Evolutionary conservation across 2,113 vertebrate species (phyloP), one percentile per base, ranked within the genome.

Genomic region (Oostethus manadensis): DNA sequence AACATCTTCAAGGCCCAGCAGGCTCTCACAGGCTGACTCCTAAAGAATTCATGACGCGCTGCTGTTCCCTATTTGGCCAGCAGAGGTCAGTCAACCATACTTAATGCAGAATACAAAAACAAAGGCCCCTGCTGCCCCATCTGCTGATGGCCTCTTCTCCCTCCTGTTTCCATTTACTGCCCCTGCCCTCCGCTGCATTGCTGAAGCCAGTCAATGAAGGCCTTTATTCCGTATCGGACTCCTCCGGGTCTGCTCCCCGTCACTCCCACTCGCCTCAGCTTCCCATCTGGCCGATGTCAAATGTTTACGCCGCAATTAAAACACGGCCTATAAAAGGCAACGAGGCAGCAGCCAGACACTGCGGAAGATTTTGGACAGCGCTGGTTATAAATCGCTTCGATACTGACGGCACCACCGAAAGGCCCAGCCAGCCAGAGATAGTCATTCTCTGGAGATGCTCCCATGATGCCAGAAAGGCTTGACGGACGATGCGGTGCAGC

Each of bases 321-420:
- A 88, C 83, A 88, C 71, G 70, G 88, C 84, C 90, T 90, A 88
- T 90, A 90, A 90, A 91, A 90, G 89, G 89, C 81, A 89, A 89
- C 65, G 71, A 68, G 76, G 83, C 20, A 40, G 63, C 63, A 76
- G 83, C 87, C 86, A 91, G 85, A 90, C 80, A 51, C 84, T 59
- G 65, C 68, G 68, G 38, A 42, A 42, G 38, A 42, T 42, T 10
- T 42, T 14, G 10, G 38, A 13, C 75, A 44, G 72, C 71, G 58
- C 74, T 71, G 66, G 78, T 88, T 76, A 86, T 88, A 89, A 86
- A 90, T 91, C 50, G 81, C 80, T 85, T 86, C 85, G 85, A 89
- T 86, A 79, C 86, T 48, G 64, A 70, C 77, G 45, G 60, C 60
- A 60, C 21, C 47, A 18, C 44, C 62, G 60, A 71, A 61, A n/a